Conservation (phyloP, 92 coral and sea anemone species). For the Phenganax stokvisi region DNA sequence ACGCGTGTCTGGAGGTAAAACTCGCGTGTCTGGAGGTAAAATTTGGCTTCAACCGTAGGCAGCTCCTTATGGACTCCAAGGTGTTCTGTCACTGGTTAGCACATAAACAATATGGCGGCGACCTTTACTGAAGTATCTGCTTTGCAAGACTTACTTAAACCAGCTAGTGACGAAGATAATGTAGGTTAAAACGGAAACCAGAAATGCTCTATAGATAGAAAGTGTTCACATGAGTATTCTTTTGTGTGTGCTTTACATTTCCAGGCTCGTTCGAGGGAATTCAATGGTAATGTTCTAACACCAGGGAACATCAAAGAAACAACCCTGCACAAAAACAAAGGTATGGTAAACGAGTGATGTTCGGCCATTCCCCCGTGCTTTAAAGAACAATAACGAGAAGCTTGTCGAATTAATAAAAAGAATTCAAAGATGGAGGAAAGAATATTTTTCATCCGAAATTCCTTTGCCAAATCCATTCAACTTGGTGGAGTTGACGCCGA, state of each 20-base stretch:
- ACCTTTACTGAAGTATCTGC: slow-evolving; percentile 49
- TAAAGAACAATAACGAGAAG: no score
- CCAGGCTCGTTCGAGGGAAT: slow-evolving; percentile 33
- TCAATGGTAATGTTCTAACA: slow-evolving; percentile 37
- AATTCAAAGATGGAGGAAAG: no score
- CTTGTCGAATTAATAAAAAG: no score
- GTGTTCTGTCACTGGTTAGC: neutral
- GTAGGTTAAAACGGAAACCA: slow-evolving; percentile 53
- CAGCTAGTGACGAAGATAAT: slow-evolving; percentile 54
- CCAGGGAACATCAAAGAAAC: slow-evolving; percentile 68
- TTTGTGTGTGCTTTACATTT: slow-evolving; percentile 1
- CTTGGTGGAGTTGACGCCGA: no score
- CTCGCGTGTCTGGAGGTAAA: no score
- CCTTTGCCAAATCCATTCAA: no score
- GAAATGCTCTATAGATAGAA: neutral
- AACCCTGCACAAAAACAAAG: neutral
- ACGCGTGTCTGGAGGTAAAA: no score
- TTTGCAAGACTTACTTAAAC: slow-evolving; percentile 67
- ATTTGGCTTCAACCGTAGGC: no score
- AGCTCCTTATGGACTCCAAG: no score
- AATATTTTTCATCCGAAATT: no score
- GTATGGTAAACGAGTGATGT: neutral
- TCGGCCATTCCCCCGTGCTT: no score
- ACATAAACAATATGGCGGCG: slow-evolving; percentile 73
- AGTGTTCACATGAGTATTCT: neutral